A percentile compares a stretch with the other conserved stretches of the same genome.
Conservation (phyloP, 1,140 invertebrate genomes). For the Rhyacophila brunnea region DNA sequence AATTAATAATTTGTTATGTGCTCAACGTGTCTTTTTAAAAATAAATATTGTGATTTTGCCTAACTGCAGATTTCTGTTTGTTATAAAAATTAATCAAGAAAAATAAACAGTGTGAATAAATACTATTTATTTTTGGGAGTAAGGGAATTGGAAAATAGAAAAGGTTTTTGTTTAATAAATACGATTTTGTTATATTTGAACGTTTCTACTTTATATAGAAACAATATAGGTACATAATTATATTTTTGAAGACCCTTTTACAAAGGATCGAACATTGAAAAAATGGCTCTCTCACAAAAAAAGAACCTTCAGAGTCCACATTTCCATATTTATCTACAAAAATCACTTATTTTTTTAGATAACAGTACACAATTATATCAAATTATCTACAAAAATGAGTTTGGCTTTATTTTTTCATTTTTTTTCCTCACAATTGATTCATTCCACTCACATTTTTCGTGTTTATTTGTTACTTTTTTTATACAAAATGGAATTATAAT, state of each 20-base stretch:
- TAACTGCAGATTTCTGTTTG: too few relatives aligned
- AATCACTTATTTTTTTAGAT: slow-evolving; percentile 36
- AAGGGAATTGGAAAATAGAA: background rate
- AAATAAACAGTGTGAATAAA: too few relatives aligned
- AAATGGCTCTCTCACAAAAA: slow-evolving; percentile 36
- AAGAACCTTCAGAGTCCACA: slow-evolving; percentile 35
- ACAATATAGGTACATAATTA: slow-evolving; percentile 38
- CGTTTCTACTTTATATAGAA: slow-evolving; percentile 38
- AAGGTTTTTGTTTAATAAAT: slow-evolving; percentile 15
- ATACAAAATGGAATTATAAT: slow-evolving; percentile 28
- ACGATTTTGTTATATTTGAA: slow-evolving; percentile 30
- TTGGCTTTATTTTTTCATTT: slow-evolving; percentile 32
- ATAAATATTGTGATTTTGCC: too few relatives aligned
- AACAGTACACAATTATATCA: slow-evolving; percentile 38
- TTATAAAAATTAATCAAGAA: too few relatives aligned
- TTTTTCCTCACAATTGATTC: slow-evolving; percentile 25
- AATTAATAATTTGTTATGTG: too few relatives aligned
- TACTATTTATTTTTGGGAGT: background rate
- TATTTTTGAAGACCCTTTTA: slow-evolving; percentile 35
- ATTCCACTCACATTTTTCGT: slow-evolving; percentile 19
- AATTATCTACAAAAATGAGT: slow-evolving; percentile 38
- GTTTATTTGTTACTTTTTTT: slow-evolving; percentile 10
- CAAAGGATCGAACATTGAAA: slow-evolving; percentile 37
- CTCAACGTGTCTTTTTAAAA: too few relatives aligned
- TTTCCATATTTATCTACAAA: slow-evolving; percentile 38